Percentiles rank a stretch among this genome's conserved stretches.
phyloP scores from a whole-genome alignment of 2,888 invertebrate genomes.

The Aspidapion aeneum region DNA sequence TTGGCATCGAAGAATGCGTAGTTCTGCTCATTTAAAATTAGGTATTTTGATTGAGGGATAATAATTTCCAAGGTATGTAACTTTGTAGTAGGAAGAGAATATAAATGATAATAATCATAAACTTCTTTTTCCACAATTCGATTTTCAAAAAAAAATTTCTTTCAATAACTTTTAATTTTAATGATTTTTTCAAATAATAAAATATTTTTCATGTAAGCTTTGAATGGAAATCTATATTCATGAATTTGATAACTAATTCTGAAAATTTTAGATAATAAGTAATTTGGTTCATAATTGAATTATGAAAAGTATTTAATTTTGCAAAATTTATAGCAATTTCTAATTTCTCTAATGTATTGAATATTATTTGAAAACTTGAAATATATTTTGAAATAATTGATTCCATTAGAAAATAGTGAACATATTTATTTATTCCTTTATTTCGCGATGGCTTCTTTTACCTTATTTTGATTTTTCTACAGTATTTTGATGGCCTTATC shows the following conservation, averaged over 20 bases:
- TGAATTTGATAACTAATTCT: constrained; percentile 11
- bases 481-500: constrained; percentile 11
- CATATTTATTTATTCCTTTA: constrained; percentile 17
- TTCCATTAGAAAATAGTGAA: too few relatives aligned
- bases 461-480: constrained; percentile 10
- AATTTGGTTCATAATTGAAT: constrained; percentile 19
- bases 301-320: constrained; percentile 22
- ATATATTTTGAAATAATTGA: too few relatives aligned
- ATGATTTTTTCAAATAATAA: constrained; percentile 19
- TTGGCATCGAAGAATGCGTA: constrained; percentile 1
- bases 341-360: too few relatives aligned
- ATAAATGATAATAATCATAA: constrained; percentile 20
- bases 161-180: constrained; percentile 20
- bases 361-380: too few relatives aligned
- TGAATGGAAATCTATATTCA: constrained; percentile 9
- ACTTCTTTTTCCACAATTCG: constrained; percentile 14
- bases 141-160: constrained; percentile 18
- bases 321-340: constrained; percentile 19
- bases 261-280: constrained; percentile 13
- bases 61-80: constrained; percentile 2
- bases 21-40: constrained; percentile 12
- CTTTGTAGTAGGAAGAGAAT: constrained; percentile 1
- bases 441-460: constrained; percentile 16
- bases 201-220: constrained; percentile 11
- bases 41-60: constrained; percentile 9